Conservation (phyloP, 2,797 vertebrate genomes). For the Labeo calbasu region DNA sequence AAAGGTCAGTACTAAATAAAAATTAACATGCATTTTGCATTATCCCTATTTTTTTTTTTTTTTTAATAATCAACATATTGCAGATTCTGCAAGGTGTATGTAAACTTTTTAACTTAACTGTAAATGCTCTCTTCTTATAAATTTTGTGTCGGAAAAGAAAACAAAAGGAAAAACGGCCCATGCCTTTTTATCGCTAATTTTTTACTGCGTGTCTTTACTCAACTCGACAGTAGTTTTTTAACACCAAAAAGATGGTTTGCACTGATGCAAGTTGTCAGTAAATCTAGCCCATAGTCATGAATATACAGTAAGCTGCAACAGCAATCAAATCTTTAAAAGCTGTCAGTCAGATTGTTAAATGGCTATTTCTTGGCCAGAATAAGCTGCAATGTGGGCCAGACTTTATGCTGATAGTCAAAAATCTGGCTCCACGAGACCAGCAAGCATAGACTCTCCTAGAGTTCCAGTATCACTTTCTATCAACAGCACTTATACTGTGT, state of each 20-base stretch:
- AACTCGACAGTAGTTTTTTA: neutral
- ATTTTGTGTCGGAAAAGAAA: too few relatives aligned
- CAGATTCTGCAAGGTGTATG: too few relatives aligned
- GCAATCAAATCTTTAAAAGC: neutral
- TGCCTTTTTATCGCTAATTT: neutral
- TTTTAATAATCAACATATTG: too few relatives aligned
- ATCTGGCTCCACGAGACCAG: neutral
- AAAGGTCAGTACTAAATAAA: too few relatives aligned
- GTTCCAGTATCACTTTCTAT: constrained; percentile 19
- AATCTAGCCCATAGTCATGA: neutral
- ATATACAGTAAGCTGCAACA: neutral
- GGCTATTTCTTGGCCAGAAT: neutral
- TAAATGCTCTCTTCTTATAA: too few relatives aligned
- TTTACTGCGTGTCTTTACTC: neutral
- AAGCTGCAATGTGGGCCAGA: neutral
- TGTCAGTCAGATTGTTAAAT: neutral
- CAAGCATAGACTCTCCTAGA: constrained; percentile 10
- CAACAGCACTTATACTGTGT: constrained; percentile 24
- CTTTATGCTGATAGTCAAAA: constrained; percentile 18
- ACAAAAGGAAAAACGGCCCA: too few relatives aligned
- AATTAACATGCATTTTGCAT: too few relatives aligned
- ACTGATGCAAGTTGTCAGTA: neutral
- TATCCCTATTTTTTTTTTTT: too few relatives aligned
- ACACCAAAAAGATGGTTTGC: neutral
- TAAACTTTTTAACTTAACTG: too few relatives aligned